Base-by-base conservation (phyloP, 2,888 invertebrate species). In the Spodoptera exigua region DNA sequence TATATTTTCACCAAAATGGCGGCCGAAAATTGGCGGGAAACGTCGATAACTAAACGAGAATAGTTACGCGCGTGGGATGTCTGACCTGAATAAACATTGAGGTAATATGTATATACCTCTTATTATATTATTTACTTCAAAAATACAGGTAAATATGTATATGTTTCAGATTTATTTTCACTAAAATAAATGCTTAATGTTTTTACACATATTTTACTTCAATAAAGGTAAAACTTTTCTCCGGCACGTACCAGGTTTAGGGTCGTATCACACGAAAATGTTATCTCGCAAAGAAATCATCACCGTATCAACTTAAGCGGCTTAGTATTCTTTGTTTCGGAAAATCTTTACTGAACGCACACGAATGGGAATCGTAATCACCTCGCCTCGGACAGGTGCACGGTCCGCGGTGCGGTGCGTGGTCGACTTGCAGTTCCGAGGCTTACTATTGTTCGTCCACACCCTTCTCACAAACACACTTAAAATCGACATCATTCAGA, bases 51-150 rank as follows among this genome's bases (percentile, higher is more conserved):
- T 58, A 64, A 63, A 76, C 45, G 34, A 43, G 46, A 43, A 41
- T 46, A 57, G 48, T 58, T 55, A 46, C 60, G 44, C 60, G 39
- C 61, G 41, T 36, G 64, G 58, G 63, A 47, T 60, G 45, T 46
- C 48, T 47, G 63, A 62, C 78, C 78, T 78, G 71, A 75, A 74
- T 77, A 78, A 75, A 78, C 61, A 70, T 46, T 43, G 35, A 44
- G 17, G 17, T 44, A 49, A 10, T 27, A 27, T 27, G 9, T 27
- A 5, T 27, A 7, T 16, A 32, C 36, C 43, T 45, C 48, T 54
- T 43, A 47, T 40, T 59, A 43, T 64, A 47, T 44, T 61, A 37
- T 51, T 41, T 45, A 53, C 44, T 60, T 37, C 61, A 59, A 55
- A 66, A 52, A 27, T 60, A 58, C 46, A 53, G 34, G 34, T 56